Conservation (phyloP, 1,140 invertebrate species). For the Zaprionus camerounensis region DNA sequence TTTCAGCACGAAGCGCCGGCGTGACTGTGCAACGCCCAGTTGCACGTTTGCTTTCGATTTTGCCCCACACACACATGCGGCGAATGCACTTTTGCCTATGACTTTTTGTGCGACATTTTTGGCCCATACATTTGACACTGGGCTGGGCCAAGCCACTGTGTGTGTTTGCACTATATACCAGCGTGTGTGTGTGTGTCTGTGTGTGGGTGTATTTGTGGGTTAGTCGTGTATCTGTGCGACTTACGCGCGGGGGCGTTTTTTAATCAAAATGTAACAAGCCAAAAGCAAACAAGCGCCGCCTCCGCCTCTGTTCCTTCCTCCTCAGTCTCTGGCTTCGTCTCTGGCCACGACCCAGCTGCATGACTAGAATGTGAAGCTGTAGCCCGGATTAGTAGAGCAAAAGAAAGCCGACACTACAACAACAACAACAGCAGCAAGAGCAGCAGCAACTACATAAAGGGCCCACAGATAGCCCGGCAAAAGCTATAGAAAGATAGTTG, state of each 20-base stretch:
- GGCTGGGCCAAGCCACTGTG: slow-evolving; percentile 34
- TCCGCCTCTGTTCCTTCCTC: not conserved
- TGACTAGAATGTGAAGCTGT: slow-evolving; percentile 45
- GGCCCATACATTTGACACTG: slow-evolving; percentile 66
- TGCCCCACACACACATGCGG: slow-evolving; percentile 15
- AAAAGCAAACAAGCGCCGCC: slow-evolving; percentile 77
- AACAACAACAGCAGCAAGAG: slow-evolving; percentile 30
- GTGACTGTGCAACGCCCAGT: slow-evolving; percentile 35
- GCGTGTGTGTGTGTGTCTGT: slow-evolving; percentile 33
- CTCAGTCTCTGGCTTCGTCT: slow-evolving; percentile 19
- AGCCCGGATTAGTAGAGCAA: slow-evolving; percentile 78
- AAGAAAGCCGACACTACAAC: slow-evolving; percentile 54
- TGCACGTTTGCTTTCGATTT: slow-evolving; percentile 33
- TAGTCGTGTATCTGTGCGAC: slow-evolving; percentile 51
- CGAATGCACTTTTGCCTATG: slow-evolving; percentile 57
- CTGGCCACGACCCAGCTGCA: slow-evolving; percentile 21
- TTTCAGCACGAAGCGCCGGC: slow-evolving; percentile 31
- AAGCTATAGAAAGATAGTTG: slow-evolving; percentile 77
- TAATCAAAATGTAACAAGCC: slow-evolving; percentile 83
- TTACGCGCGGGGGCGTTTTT: slow-evolving; percentile 80
- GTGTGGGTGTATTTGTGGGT: slow-evolving; percentile 34
- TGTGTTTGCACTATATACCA: slow-evolving; percentile 3
- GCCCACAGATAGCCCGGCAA: slow-evolving; percentile 72
- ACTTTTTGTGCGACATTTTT: slow-evolving; percentile 68
- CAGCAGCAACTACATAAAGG: slow-evolving; percentile 49